Conservation (phyloP, 2,888 invertebrate species). For the Erebia aethiops region DNA sequence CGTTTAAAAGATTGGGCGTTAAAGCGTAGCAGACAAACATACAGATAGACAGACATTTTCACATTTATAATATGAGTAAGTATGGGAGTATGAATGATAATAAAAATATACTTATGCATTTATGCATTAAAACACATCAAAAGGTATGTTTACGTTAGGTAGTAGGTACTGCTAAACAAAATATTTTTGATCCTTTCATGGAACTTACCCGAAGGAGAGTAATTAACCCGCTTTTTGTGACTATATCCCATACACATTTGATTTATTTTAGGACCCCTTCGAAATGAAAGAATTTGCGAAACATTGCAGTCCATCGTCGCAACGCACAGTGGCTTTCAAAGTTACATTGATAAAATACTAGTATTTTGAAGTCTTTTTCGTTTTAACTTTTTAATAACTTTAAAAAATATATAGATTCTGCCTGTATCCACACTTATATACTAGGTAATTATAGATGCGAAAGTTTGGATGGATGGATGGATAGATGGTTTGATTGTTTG, state of each 20-base stretch:
- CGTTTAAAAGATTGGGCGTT: too few relatives aligned
- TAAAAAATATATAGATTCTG: too few relatives aligned
- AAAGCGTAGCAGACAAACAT: too few relatives aligned
- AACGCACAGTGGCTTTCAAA: constrained; percentile 58
- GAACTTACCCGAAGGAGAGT: constrained; percentile 68
- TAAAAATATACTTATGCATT: background rate
- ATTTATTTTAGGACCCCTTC: constrained; percentile 79
- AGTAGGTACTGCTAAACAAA: constrained; percentile 10
- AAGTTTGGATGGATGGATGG: too few relatives aligned
- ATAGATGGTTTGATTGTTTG: too few relatives aligned
- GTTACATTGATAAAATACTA: constrained; percentile 26
- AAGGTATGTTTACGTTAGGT: background rate
- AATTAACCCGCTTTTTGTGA: constrained; percentile 80
- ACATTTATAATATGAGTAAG: too few relatives aligned
- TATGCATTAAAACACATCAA: background rate
- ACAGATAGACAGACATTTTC: too few relatives aligned
- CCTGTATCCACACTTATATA: too few relatives aligned
- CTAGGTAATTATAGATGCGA: too few relatives aligned
- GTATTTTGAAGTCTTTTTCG: too few relatives aligned
- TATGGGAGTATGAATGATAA: too few relatives aligned
- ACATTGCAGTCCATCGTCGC: constrained; percentile 71
- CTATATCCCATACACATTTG: constrained; percentile 75
- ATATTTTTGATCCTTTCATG: constrained; percentile 70
- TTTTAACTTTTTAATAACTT: too few relatives aligned
- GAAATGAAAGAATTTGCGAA: constrained; percentile 80